phyloP scores from a whole-genome alignment of 1,140 invertebrate species.

The Venustaconcha ellipsiformis region DNA sequence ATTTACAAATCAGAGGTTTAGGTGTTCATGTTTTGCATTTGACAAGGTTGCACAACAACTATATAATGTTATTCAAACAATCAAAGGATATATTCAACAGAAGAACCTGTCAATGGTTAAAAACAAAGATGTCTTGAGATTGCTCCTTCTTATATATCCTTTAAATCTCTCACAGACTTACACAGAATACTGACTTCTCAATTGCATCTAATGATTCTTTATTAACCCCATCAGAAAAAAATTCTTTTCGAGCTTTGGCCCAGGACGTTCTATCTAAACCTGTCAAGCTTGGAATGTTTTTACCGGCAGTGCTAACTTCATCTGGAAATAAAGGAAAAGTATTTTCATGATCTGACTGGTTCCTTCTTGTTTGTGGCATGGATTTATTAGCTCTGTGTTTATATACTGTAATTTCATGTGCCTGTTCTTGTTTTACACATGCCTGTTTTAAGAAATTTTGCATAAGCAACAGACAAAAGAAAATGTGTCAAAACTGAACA shows the following conservation, averaged over 20 bases:
- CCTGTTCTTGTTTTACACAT: not conserved
- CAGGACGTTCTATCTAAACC: slow-evolving; percentile 69
- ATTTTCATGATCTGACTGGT: not conserved
- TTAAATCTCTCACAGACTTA: slow-evolving; percentile 52
- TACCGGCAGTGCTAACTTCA: slow-evolving; percentile 59
- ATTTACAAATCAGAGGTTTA: too few relatives aligned
- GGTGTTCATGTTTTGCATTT: too few relatives aligned
- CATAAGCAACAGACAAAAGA: not conserved
- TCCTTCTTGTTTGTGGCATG: not conserved
- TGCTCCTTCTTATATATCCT: not conserved
- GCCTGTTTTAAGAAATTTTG: not conserved
- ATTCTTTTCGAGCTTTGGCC: slow-evolving; percentile 66
- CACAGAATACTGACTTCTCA: slow-evolving; percentile 70
- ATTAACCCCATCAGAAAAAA: slow-evolving; percentile 70
- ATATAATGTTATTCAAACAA: too few relatives aligned
- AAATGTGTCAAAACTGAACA: not conserved
- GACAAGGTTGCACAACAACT: too few relatives aligned
- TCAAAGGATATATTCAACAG: too few relatives aligned
- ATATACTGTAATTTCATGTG: not conserved
- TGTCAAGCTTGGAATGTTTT: slow-evolving; percentile 69
- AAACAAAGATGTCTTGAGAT: too few relatives aligned
- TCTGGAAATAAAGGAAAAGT: slow-evolving; percentile 49
- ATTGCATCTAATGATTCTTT: slow-evolving; percentile 68
- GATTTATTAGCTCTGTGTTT: not conserved
- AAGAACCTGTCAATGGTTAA: too few relatives aligned